These are phyloP conservation scores for Hexactinellida sp. DNA, from an alignment of 37 sponge, comb jelly and placozoan genomes.

Conservation along the genomic window DNA sequence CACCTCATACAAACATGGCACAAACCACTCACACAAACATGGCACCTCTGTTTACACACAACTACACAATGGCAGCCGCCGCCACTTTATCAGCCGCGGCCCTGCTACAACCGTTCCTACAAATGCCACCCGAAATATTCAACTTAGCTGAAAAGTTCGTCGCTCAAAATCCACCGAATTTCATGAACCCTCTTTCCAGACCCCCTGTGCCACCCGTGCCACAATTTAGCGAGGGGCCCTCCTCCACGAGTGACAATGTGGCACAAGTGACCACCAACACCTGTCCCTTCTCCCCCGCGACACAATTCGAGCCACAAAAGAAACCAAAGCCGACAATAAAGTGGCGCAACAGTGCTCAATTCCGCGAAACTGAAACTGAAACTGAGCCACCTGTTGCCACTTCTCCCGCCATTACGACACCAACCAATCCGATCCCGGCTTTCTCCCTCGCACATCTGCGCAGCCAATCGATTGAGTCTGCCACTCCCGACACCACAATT, in stretches of 20 bases:
- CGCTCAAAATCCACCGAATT: no score
- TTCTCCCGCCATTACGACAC: not conserved
- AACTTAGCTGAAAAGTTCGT: not conserved
- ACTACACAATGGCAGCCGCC: not conserved
- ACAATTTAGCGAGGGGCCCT: not conserved
- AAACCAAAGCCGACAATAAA: not conserved
- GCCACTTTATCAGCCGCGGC: conserved; percentile 8
- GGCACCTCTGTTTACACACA: not conserved
- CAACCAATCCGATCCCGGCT: not conserved
- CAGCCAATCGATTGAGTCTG: not conserved
- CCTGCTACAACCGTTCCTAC: not conserved
- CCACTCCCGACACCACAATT: not conserved
- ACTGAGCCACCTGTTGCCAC: not conserved
- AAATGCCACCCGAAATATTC: not conserved
- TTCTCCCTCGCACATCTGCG: not conserved
- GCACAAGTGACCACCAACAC: no score
- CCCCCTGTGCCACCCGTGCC: not conserved
- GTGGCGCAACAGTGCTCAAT: not conserved
- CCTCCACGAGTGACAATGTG: not conserved
- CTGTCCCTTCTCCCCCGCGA: no score
- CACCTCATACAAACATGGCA: not conserved
- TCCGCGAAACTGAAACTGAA: not conserved
- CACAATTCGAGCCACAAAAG: no score
- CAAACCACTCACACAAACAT: not conserved
- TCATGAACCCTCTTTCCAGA: no score